Percentiles rank a stretch among this genome's conserved stretches.
Conservation (phyloP, 2,888 invertebrate species). For the Dimorphilus gyrociliatus region DNA sequence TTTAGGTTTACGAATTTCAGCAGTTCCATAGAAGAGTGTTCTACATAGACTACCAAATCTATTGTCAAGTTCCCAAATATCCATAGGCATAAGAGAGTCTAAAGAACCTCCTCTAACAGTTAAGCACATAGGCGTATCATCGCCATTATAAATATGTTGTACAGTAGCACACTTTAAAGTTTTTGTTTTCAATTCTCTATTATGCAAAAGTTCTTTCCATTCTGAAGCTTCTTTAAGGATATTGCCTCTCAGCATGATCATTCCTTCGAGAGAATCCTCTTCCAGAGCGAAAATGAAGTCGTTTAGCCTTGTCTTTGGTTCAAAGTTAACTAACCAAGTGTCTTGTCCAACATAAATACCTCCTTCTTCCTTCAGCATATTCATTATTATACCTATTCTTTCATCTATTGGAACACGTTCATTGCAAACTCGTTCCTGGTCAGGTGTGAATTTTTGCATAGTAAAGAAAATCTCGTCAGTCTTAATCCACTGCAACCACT, state of each 20-base stretch:
- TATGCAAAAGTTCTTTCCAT: conserved; percentile 3
- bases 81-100: conserved; percentile 13
- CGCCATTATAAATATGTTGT: conserved; percentile 5
- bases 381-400: conserved; percentile 7
- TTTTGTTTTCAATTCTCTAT: not conserved
- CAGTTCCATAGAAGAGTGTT: conserved; percentile 15
- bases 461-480: conserved; percentile 15
- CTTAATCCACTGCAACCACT: conserved; percentile 19
- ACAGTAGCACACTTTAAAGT: conserved; percentile 5
- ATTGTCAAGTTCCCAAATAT: conserved; percentile 15
- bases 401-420: no score
- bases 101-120: conserved; percentile 6
- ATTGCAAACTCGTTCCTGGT: conserved; percentile 5
- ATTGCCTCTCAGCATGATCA: conserved; percentile 8
- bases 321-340: conserved; percentile 11
- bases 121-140: conserved; percentile 5
- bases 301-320: conserved; percentile 4
- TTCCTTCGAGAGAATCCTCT: conserved; percentile 6
- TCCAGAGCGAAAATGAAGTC: conserved; percentile 9
- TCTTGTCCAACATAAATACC: conserved; percentile 20
- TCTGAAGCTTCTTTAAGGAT: not conserved
- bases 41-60: conserved; percentile 14
- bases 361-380: conserved; percentile 17
- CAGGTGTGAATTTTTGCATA: conserved; percentile 10
- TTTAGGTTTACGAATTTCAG: conserved; percentile 8